Evolutionary conservation across 1,140 invertebrate genomes (phyloP), one percentile per base, ranked within the genome.

Genomic region (Caenorhabditis brenneri): DNA sequence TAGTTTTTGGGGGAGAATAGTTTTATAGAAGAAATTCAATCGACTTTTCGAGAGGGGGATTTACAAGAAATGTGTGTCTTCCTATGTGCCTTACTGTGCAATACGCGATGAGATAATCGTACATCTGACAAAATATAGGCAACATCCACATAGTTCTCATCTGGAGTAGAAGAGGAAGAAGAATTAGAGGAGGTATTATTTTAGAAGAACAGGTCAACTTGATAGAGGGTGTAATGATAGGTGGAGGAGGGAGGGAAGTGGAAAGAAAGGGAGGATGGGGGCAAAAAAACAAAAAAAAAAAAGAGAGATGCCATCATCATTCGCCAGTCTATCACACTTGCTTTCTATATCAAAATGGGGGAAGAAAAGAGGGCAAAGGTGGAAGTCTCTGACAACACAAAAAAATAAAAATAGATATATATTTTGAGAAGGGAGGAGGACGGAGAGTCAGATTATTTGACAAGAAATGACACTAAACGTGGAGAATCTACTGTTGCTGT

Each of bases 91-190:
- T 74, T 74, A 74, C 65, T 24, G 65, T 42, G 65, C 65, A 74
- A n/a, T 12, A 74, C 10, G 33, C 24, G 65, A 74, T 12, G 29
- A 74, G 65, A n/a, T 74, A 74, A 74, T 74, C 65, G 65, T 74
- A 74, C 33, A 39, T 74, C 65, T 74, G 33, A 74, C 36, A 74
- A 74, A 74, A 74, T 74, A 74, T 42, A 46, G 65, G 65, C 65
- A 74, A 74, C 36, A 74, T 74, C 58, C 58, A 65, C 58, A 36
- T 9, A 74, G 19, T 42, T 10, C 24, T 15, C 9, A 22, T 24
- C 22, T 4, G 36, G 7, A 33, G 15, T 3, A 36, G 31, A 33
- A 10, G 36, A 74, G 65, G 33, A 42, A 5, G 65, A 31, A 29
- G 22, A 24, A 15, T 9, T 12, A 36, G 6, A 4, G 33, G 12